These are phyloP conservation scores for Sarcophaga variegata DNA, from an alignment of 2,888 invertebrate genomes.

Conservation along the genomic window DNA sequence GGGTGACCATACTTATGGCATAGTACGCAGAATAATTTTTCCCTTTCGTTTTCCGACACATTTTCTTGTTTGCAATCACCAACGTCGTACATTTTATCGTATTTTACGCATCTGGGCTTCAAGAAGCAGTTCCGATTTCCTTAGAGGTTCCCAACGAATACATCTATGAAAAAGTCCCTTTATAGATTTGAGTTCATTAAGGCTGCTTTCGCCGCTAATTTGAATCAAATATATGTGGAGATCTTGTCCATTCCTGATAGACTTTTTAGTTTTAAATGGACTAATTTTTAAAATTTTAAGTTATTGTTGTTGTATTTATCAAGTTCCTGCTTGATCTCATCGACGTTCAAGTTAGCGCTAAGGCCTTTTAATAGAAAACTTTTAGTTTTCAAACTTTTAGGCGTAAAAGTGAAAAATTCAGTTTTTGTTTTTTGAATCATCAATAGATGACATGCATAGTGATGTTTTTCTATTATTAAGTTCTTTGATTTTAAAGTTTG, in stretches of 20 bases:
- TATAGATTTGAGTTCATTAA: not conserved
- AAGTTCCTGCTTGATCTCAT: no score
- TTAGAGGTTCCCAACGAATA: not conserved
- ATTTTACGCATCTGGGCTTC: no score
- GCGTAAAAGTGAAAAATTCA: no score
- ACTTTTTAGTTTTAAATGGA: not conserved
- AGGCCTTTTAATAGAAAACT: no score
- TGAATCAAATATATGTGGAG: constrained; percentile 32
- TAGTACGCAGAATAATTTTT: constrained; percentile 44
- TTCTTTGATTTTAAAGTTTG: not conserved
- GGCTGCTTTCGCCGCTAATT: constrained; percentile 36
- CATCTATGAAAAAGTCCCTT: not conserved
- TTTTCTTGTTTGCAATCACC: constrained; percentile 4
- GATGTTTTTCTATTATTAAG: no score
- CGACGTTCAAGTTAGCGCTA: no score
- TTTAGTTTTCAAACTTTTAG: no score
- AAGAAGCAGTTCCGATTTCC: constrained; percentile 3
- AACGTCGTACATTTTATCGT: constrained; percentile 27
- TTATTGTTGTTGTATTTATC: no score
- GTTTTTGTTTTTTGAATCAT: no score
- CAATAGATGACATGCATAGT: no score
- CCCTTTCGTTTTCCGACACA: constrained; percentile 12
- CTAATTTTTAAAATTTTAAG: not conserved
- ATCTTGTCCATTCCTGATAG: not conserved
- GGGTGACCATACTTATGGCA: not conserved